phyloP scores from a whole-genome alignment of 2,113 vertebrate genomes.

The Turnix velox region DNA sequence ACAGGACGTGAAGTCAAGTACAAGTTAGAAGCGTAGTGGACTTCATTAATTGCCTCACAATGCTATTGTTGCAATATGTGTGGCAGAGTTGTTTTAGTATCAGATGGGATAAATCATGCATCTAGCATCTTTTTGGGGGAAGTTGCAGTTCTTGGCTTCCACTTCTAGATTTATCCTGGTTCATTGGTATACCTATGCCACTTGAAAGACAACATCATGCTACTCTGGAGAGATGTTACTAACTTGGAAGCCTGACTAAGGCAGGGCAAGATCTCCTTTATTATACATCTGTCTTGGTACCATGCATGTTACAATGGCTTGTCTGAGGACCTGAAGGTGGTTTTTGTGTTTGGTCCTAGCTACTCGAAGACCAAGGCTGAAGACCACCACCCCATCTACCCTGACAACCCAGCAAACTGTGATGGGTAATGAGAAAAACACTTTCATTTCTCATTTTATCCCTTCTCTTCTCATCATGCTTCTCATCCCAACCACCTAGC shows the following conservation, averaged over 20 bases:
- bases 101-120: background rate
- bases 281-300: background rate
- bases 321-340: background rate
- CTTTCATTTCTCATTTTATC: background rate
- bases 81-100: background rate
- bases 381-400: background rate
- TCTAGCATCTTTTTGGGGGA: background rate
- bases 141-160: background rate
- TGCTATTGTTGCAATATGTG: background rate
- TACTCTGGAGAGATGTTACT: background rate
- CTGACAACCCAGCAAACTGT: background rate
- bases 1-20: background rate
- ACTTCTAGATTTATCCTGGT: background rate
- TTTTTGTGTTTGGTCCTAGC: constrained; percentile 47
- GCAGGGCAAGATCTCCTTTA: background rate
- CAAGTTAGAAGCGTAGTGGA: background rate
- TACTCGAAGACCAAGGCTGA: constrained; percentile 2
- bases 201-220: background rate
- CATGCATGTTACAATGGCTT: background rate
- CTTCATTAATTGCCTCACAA: background rate
- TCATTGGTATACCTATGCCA: background rate
- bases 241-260: background rate
- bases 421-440: constrained; percentile 7
- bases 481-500: background rate
- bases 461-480: background rate